phyloP scores from a whole-genome alignment of 2,113 vertebrate genomes.

The Calonectris borealis region DNA sequence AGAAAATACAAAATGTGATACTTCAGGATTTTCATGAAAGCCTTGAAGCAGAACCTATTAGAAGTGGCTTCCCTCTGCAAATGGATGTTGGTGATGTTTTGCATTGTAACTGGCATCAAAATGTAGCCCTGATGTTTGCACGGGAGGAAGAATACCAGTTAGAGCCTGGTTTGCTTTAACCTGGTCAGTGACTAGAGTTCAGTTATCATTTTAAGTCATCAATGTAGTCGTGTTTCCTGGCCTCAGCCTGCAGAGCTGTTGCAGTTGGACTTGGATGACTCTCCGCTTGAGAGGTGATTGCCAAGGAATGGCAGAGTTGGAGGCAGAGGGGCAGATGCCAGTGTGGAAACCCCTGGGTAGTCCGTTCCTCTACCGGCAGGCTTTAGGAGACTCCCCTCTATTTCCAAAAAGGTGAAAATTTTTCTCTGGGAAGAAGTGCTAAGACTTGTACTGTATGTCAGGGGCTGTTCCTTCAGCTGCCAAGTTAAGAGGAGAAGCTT shows the following conservation, averaged over 20 bases:
- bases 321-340: not conserved
- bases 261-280: not conserved
- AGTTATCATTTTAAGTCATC: not conserved
- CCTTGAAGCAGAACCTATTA: not conserved
- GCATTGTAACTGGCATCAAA: not conserved
- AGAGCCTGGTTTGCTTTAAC: not conserved
- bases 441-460: fast-evolving
- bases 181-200: not conserved
- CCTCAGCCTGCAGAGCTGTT: not conserved
- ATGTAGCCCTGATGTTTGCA: not conserved
- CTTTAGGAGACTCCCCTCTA: not conserved
- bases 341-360: not conserved
- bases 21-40: not conserved
- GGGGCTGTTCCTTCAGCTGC: not conserved
- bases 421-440: not conserved
- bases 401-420: not conserved
- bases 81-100: not conserved
- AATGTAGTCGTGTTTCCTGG: fast-evolving
- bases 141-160: not conserved
- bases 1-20: not conserved
- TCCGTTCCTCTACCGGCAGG: not conserved
- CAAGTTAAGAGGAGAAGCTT: not conserved
- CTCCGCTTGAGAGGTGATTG: not conserved
- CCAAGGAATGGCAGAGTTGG: not conserved
- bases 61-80: not conserved